Conservation (phyloP, 2,888 invertebrate species). For the Cerceris rybyensis region DNA sequence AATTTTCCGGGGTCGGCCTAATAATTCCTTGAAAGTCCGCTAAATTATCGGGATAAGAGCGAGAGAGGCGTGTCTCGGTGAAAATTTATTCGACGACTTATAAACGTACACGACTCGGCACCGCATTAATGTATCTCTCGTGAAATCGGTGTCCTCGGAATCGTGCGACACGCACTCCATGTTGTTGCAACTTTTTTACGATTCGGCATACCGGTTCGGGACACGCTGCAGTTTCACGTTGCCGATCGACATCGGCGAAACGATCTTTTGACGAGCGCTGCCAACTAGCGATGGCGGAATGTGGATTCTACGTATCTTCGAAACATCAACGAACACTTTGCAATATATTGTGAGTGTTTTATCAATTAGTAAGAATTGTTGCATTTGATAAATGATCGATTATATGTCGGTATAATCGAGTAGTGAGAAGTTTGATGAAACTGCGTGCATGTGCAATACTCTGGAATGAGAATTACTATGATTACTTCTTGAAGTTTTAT, state of each 20-base stretch:
- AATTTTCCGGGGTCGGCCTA: constrained; percentile 1
- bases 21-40: constrained; percentile 28
- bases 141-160: constrained; percentile 76
- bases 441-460: too few species aligned
- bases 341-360: too few species aligned
- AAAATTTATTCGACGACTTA: constrained; percentile 67
- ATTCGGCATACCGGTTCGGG: constrained; percentile 59
- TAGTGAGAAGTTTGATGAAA: too few species aligned
- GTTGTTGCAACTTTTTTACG: constrained; percentile 62
- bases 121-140: constrained; percentile 78
- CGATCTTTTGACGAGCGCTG: constrained; percentile 50
- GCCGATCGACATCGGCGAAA: constrained; percentile 46
- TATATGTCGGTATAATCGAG: too few species aligned
- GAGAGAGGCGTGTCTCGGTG: constrained; percentile 44
- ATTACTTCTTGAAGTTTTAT: too few species aligned
- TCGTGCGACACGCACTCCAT: constrained; percentile 76
- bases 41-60: constrained; percentile 56
- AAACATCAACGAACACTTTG: too few species aligned
- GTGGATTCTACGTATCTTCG: neutral
- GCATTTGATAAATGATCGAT: too few species aligned
- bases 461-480: too few species aligned
- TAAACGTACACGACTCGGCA: constrained; percentile 58
- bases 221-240: constrained; percentile 46
- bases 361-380: too few species aligned
- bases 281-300: constrained; percentile 5